Base-by-base conservation (phyloP, 2,113 vertebrate species). In the Burhinus oedicnemus region DNA sequence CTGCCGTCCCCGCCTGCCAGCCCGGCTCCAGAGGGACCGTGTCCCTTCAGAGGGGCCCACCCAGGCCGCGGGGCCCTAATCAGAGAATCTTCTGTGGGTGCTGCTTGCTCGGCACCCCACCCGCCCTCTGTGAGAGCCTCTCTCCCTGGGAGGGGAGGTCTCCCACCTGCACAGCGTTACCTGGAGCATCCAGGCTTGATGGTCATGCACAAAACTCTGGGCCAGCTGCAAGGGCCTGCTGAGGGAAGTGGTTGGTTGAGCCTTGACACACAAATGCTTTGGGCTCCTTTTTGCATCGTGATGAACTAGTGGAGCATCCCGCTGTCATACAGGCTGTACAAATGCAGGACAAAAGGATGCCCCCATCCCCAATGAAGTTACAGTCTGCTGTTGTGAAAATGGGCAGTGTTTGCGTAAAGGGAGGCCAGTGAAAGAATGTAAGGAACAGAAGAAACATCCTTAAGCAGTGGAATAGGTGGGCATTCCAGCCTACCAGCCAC, bases 291-390 rank as follows among this genome's bases (percentile, higher is more conserved):
- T 55, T 30, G 40, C 30, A 5, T n/a, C 51, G 0, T 11, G 47
- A 9, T 40, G 58, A 34, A 27, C 13, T 49, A 2, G 15, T 1
- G 1, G 40, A 30, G 45, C 13, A 2, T 23, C 30, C 8, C 0
- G 1, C 38, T 36, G 69, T 8, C 1, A 0, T n/a, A 29, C 61
- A 12, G 54, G 29, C 54, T 40, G 36, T n/a, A 5, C 42, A 22
- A 66, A 11, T 7, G 26, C 38, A 15, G 68, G 34, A 27, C 3
- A 20, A 40, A 61, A 64, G 29, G 17, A 32, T 21, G 23, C 5
- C 9, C 15, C 4, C 12, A 19, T 8, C 20, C 16, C 11, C 14
- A 7, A 2, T 9, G 30, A 66, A 54, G 25, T 42, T 58, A 13
- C 49, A 45, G 52, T 27, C 36, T 38, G 29, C 60, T 62, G 78